Conservation (phyloP, 2,113 vertebrate species). For the Athene cunicularia region DNA sequence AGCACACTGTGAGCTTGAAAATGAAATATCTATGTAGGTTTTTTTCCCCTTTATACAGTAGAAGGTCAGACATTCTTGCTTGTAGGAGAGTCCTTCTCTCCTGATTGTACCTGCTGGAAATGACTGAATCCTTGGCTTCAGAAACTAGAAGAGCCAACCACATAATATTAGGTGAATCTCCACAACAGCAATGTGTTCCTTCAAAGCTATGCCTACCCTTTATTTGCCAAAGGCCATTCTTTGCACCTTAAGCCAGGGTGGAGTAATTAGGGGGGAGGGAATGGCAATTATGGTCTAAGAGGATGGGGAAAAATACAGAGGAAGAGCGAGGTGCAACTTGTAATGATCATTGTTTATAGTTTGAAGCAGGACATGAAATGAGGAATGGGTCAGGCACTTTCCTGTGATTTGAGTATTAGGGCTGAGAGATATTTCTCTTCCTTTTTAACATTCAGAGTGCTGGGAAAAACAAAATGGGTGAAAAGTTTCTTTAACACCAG, state of each 20-base stretch:
- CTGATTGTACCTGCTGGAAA: background rate
- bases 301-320: slow-evolving; percentile 28
- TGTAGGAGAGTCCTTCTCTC: background rate
- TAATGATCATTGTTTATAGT: slow-evolving; percentile 25
- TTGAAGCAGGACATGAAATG: background rate
- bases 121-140: background rate
- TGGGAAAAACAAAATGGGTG: background rate
- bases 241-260: slow-evolving; percentile 48
- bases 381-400: background rate
- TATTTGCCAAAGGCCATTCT: slow-evolving; percentile 22
- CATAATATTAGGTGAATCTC: background rate
- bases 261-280: slow-evolving; percentile 46
- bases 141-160: background rate
- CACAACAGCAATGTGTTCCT: background rate
- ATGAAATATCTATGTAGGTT: background rate
- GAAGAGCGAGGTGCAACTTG: background rate
- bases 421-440: background rate
- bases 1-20: background rate
- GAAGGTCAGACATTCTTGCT: background rate
- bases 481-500: background rate
- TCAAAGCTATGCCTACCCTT: slow-evolving; percentile 16
- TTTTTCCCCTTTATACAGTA: background rate
- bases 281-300: slow-evolving; percentile 39
- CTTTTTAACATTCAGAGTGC: background rate
- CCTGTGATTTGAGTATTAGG: background rate